Evolutionary conservation across 2,888 invertebrate genomes (phyloP), one percentile per base, ranked within the genome.

Genomic region (Leptura quadrifasciata): DNA sequence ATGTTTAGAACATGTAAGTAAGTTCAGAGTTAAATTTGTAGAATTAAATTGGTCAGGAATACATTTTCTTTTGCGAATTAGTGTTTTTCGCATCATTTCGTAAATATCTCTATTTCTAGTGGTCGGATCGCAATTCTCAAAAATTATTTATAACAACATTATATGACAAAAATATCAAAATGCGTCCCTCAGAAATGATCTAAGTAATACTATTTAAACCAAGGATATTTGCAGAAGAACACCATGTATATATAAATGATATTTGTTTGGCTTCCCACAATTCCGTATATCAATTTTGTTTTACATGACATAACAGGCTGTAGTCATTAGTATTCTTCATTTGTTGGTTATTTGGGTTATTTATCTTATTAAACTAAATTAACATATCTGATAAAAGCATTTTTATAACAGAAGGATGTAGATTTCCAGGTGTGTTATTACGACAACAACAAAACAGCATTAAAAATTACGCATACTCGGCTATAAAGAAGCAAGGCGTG

Each of bases 341-440:
- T n/a, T 5, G n/a, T 47, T 12, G 15, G 3, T 17, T 47, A 47
- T 47, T 47, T 47, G 5, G 47, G 47, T 47, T n/a, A 47, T 47
- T 47, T 47, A 47, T 47, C 4, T 47, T 39, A 39, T 39, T 39
- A 39, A 39, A 39, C 1, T 12, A n/a, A 17, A 47, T 47, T 47
- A 47, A n/a, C 47, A n/a, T 47, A n/a, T 47, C 47, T n/a, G 47
- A 47, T 47, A 47, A n/a, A 47, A 47, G n/a, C n/a, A n/a, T 47
- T n/a, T 47, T 15, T 47, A n/a, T 47, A 47, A 47, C n/a, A 47
- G n/a, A n/a, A 47, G 47, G 47, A 47, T 47, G n/a, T 47, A 39
- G n/a, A 47, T 47, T n/a, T 47, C 12, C 47, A 47, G 47, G 47
- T 47, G 47, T 5, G 47, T 6, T n/a, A 47, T 47, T 47, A 47